Base-by-base conservation (phyloP, 2,113 vertebrate species). In the Calyptomena viridis region DNA sequence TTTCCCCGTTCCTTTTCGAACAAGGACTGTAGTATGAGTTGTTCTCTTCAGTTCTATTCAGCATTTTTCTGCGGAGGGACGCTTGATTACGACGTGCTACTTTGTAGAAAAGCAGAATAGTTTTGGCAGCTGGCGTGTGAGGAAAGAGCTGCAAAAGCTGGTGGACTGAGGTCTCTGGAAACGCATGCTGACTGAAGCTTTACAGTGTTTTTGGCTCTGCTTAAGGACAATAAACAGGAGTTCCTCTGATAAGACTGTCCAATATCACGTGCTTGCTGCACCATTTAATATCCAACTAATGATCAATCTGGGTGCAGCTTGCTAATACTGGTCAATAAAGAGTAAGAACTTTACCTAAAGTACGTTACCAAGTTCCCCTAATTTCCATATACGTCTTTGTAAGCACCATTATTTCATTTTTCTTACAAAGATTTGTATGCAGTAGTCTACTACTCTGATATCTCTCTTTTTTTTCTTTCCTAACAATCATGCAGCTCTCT, bases 201-300 rank as follows among this genome's bases (percentile, higher is more conserved):
- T 71, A 63, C 63, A 12, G 63, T 59, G 12, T 4, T 39, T 86
- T 93, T 90, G 82, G 75, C 83, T 84, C 72, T 3, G 6, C 68
- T 78, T 74, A 55, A 60, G 87, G 84, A 71, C 75, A 59, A 68
- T 84, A 93, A 96, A 89, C 90, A 90, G 72, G 63, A 90, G 16
- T 90, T 72, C 28, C 37, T n/a, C 53, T 92, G 92, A 93, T 96
- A 78, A 94, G 84, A 28, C 53, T 90, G 84, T 75, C 75, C 55
- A 44, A 1, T 47, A 14, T 84, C 90, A 84, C 37, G 64, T 96
- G 92, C 37, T 69, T 72, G 25, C 80, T 60, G 67, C 89, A 72
- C 80, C 73, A 56, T 90, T 96, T 88, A 72, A 13, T 89, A 18
- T 24, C 42, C 85, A 80, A 84, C 90, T 92, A 94, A 82, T 78